phyloP scores from a whole-genome alignment of 2,888 invertebrate species.

The Campoplex nolae region DNA sequence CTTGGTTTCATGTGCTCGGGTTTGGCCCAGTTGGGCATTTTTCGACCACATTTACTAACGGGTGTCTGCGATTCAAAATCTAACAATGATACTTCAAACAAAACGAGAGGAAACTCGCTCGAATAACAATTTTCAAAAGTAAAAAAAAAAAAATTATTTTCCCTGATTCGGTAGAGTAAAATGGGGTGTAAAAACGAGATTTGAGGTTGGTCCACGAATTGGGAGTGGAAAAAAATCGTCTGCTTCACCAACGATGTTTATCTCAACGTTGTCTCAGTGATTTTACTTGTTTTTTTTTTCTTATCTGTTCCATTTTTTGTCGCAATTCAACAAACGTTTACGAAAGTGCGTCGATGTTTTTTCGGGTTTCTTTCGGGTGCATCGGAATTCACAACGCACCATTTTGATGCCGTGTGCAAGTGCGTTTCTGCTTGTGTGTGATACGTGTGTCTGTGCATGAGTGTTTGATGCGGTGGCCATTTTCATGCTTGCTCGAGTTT shows the following conservation, averaged over 20 bases:
- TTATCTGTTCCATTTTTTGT: not conserved
- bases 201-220: slow-evolving; percentile 9
- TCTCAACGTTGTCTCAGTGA: slow-evolving; percentile 9
- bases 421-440: slow-evolving; percentile 32
- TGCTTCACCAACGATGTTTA: slow-evolving; percentile 29
- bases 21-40: slow-evolving; percentile 70
- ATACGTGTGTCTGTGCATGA: slow-evolving; percentile 74
- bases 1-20: slow-evolving; percentile 75
- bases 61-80: not conserved
- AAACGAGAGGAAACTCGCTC: not conserved
- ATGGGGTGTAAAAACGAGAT: not conserved
- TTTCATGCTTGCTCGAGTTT: slow-evolving; percentile 83
- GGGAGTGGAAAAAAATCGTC: slow-evolving; percentile 37
- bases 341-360: slow-evolving; percentile 22
- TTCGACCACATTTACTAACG: slow-evolving; percentile 3
- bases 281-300: not conserved
- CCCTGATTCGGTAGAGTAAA: not conserved
- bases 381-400: slow-evolving; percentile 68
- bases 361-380: slow-evolving; percentile 38
- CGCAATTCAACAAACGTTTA: not conserved
- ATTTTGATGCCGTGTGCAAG: slow-evolving; percentile 80
- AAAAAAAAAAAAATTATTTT: not conserved
- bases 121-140: not conserved
- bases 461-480: slow-evolving; percentile 82
- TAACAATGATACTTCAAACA: not conserved